A percentile compares a stretch with the other conserved stretches of the same genome.
These are phyloP conservation scores for Perca fluviatilis DNA, from an alignment of 2,113 vertebrate genomes.

Conservation along the genomic window DNA sequence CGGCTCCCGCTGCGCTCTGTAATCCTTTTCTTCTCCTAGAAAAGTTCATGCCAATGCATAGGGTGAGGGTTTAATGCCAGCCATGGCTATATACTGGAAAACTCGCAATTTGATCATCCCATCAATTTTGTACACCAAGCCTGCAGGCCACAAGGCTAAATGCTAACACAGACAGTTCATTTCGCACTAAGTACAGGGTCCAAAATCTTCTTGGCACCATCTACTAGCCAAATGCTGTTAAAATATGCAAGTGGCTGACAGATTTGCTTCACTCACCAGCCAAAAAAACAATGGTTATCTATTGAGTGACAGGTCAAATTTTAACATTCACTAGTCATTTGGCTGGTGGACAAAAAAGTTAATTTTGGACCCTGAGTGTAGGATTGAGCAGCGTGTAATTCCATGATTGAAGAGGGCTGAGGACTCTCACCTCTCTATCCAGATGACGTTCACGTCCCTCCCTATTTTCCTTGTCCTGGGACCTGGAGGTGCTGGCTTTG, in stretches of 20 bases:
- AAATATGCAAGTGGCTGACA: no score
- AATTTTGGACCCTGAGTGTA: no score
- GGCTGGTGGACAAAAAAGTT: no score
- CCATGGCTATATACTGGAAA: background rate
- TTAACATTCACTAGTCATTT: no score
- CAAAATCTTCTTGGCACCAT: no score
- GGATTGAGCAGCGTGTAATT: no score
- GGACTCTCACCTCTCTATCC: conserved; percentile 84
- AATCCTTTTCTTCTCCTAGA: conserved; percentile 86
- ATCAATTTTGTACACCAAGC: background rate
- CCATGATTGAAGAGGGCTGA: background rate
- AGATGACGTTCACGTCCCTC: conserved; percentile 71
- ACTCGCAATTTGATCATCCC: background rate
- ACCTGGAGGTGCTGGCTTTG: conserved; percentile 82
- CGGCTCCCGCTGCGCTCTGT: conserved; percentile 85
- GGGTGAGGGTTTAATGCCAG: background rate
- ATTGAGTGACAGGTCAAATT: no score
- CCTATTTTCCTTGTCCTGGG: conserved; percentile 87
- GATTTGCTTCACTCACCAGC: no score
- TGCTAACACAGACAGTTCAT: background rate
- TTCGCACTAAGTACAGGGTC: background rate
- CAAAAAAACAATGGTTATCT: no score
- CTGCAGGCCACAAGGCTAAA: background rate
- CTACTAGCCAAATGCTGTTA: no score
- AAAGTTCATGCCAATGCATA: background rate